Evolutionary conservation across 2,888 invertebrate genomes (phyloP).

Genomic region (Gandaritis pyraliata): DNA sequence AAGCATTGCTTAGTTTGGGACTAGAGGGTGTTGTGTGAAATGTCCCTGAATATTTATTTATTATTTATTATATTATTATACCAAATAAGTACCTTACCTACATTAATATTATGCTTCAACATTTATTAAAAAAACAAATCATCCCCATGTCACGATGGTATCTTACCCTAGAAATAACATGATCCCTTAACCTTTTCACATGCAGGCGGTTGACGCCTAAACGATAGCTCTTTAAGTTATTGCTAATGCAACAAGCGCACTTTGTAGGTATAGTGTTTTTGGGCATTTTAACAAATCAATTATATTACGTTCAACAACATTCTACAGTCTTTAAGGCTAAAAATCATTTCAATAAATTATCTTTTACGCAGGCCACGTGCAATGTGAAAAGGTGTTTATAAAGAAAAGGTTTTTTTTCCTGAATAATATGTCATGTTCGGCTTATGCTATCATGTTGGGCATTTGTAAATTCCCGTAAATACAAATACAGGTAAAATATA

Average conservation of each 20-base stretch:
- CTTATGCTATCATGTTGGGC: constrained; percentile 6
- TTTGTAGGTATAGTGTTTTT: too few species aligned
- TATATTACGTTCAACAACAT: too few species aligned
- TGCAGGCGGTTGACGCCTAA: neutral
- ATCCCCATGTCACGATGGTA: constrained; percentile 4
- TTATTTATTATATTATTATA: too few species aligned
- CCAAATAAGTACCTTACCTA: too few species aligned
- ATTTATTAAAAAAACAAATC: neutral
- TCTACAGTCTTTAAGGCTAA: too few species aligned
- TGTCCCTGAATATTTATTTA: too few species aligned
- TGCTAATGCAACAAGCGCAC: too few species aligned
- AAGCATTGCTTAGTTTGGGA: too few species aligned
- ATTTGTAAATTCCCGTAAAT: constrained; percentile 1
- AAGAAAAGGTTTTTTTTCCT: constrained; percentile 4
- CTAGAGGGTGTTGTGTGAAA: too few species aligned
- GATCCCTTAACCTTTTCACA: constrained; percentile 1
- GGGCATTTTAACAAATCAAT: too few species aligned
- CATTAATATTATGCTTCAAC: neutral
- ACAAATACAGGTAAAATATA: neutral
- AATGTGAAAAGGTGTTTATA: neutral
- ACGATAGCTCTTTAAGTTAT: neutral
- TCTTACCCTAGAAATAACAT: neutral
- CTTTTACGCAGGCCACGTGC: neutral
- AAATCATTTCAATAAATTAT: neutral
- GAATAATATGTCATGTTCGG: constrained; percentile 13